Conservation (phyloP, 2,113 vertebrate genomes). For the Prochilodus magdalenae region DNA sequence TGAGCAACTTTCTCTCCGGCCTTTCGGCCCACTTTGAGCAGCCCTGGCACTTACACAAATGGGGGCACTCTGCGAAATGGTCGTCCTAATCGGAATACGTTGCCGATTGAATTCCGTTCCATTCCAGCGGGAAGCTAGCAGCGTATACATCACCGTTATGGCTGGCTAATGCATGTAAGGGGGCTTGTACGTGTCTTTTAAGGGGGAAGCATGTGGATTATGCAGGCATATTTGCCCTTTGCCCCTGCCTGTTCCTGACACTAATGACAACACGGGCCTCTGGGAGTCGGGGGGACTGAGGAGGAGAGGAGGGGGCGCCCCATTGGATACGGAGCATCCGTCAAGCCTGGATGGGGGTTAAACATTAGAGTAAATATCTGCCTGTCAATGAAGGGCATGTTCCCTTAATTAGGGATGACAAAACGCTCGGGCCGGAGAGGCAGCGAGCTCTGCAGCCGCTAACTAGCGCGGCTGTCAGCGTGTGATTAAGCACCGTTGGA, state of each 20-base stretch:
- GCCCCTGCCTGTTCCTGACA: not conserved
- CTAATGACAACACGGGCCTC: constrained; percentile 66
- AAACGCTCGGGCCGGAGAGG: constrained; percentile 38
- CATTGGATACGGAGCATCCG: constrained; percentile 68
- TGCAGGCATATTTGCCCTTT: not conserved
- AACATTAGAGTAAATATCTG: constrained; percentile 77
- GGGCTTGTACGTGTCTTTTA: not conserved
- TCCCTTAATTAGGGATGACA: constrained; percentile 52
- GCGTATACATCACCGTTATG: no score
- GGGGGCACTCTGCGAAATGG: no score
- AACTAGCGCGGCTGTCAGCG: constrained; percentile 50
- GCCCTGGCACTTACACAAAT: no score
- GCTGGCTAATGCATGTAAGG: no score
- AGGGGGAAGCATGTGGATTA: not conserved
- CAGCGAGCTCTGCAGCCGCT: constrained; percentile 24
- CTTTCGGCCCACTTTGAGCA: no score
- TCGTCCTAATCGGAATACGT: no score
- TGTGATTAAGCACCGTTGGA: constrained; percentile 55
- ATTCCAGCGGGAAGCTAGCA: no score
- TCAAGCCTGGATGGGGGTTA: constrained; percentile 71
- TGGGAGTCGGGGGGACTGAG: constrained; percentile 54
- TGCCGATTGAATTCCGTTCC: no score
- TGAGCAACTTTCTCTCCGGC: no score
- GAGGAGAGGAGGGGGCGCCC: constrained; percentile 32
- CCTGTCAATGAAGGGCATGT: constrained; percentile 66